Evolutionary conservation across 2,113 vertebrate species (phyloP), one percentile per base, ranked within the genome.

Genomic region (Passerina amoena): DNA sequence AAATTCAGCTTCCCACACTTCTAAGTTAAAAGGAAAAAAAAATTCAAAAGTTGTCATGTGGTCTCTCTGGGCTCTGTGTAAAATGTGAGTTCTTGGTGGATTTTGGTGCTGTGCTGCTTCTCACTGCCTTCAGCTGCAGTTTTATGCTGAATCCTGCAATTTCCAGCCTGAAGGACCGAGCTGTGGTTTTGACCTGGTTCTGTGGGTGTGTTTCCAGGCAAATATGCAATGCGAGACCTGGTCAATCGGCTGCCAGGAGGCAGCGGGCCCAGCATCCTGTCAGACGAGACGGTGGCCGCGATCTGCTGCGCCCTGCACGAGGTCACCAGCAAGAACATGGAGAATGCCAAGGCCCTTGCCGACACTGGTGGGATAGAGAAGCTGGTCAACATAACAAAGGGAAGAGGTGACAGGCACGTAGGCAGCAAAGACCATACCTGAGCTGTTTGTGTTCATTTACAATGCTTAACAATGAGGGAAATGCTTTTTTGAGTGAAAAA

Each of bases 281-380:
- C 99, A 0, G 99, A 99, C 14, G 99, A 99, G 96, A 99, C 99
- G 0, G 98, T 99, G 86, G 99, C 99, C 0, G 99, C 99, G 7
- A 99, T 99, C 98, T 99, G 99, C 97, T 99, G 99, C 63, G 99
- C 99, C 18, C 95, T 99, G 96, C 99, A 99, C 4, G 99, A 99
- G 98, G 99, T 99, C 97, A 99, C 99, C 54, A 99, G 99, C 96
- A 99, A 99, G 86, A 99, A 99, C 98, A 99, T 99, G 99, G 99
- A 99, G 95, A 99, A 99, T 2, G 99, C 99, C 90, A 99, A 99
- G 88, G 99, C 99, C n/a, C 97, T 99, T 68, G 99, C 99, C 0
- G 99, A 99, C 88, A 99, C 99, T 0, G 99, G 99, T 1, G 99
- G 99, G 12, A 99, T 99, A 56, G 99, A 99, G 92, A 99, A 99